These are phyloP conservation scores for Yoshiicerus persimilis DNA, from an alignment of 1,140 invertebrate genomes.

Conservation along the genomic window DNA sequence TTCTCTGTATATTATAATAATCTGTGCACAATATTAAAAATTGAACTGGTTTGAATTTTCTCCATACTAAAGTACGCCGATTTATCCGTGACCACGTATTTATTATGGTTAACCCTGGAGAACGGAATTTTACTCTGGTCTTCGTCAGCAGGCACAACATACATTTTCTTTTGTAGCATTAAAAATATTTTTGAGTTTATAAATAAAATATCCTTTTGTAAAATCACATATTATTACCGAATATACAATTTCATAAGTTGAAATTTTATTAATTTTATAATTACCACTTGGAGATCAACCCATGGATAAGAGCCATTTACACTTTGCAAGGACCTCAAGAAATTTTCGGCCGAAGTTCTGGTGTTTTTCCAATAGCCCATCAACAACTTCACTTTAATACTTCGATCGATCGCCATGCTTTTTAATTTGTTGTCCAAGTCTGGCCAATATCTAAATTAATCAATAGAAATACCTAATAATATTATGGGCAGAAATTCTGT, in stretches of 20 bases:
- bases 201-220: too few relatives aligned
- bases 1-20: neutral
- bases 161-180: constrained; percentile 68
- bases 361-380: constrained; percentile 74
- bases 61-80: constrained; percentile 79
- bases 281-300: constrained; percentile 78
- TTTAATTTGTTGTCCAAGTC: constrained; percentile 85
- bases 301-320: constrained; percentile 66
- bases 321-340: constrained; percentile 72
- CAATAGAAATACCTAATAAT: neutral
- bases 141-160: constrained; percentile 72
- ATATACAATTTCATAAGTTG: neutral
- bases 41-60: neutral
- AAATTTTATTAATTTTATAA: constrained; percentile 45
- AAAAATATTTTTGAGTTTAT: neutral
- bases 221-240: too few relatives aligned
- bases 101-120: constrained; percentile 93
- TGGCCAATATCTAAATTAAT: constrained; percentile 76
- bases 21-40: too few relatives aligned
- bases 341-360: neutral
- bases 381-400: constrained; percentile 75
- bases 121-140: constrained; percentile 82
- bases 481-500: too few relatives aligned
- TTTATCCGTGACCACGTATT: constrained; percentile 97
- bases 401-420: constrained; percentile 75